Evolutionary conservation across 2,113 vertebrate species (phyloP).

Genomic region (Chaetops frenatus): DNA sequence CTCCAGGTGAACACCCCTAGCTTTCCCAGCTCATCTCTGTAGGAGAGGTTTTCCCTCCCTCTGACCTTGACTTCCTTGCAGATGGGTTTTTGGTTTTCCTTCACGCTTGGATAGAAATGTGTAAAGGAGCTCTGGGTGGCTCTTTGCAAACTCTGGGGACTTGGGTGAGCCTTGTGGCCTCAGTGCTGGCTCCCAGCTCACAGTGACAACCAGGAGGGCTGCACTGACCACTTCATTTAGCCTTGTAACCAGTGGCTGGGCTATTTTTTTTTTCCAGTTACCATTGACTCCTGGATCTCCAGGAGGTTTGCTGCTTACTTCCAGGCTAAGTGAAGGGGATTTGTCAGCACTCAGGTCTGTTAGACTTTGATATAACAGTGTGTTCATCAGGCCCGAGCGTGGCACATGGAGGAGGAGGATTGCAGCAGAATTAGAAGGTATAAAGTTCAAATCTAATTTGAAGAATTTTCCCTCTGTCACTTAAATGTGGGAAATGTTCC

Average conservation of each 20-base stretch:
- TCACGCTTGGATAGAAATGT: not conserved
- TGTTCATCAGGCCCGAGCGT: not conserved
- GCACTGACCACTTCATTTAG: not conserved
- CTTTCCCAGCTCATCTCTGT: not conserved
- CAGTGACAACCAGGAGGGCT: not conserved
- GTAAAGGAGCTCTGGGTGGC: not conserved
- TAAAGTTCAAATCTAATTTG: conserved; percentile 38
- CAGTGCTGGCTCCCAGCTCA: not conserved
- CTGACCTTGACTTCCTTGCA: not conserved
- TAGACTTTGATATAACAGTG: not conserved
- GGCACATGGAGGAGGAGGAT: not conserved
- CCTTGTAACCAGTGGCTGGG: not conserved
- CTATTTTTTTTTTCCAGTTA: not conserved
- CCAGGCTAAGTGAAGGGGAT: not conserved
- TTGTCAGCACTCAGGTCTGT: not conserved
- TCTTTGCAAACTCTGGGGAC: not conserved
- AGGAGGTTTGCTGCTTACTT: conserved; percentile 20
- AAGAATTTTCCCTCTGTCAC: conserved; percentile 28
- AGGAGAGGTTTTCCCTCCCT: not conserved
- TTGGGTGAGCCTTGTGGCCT: not conserved
- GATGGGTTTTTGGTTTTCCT: not conserved
- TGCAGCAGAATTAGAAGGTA: conserved; percentile 22
- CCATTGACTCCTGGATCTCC: not conserved
- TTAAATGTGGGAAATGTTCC: conserved; percentile 33
- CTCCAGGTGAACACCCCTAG: not conserved